phyloP scores from a whole-genome alignment of 2,888 invertebrate species.

The Epiperipatus broadwayi region DNA sequence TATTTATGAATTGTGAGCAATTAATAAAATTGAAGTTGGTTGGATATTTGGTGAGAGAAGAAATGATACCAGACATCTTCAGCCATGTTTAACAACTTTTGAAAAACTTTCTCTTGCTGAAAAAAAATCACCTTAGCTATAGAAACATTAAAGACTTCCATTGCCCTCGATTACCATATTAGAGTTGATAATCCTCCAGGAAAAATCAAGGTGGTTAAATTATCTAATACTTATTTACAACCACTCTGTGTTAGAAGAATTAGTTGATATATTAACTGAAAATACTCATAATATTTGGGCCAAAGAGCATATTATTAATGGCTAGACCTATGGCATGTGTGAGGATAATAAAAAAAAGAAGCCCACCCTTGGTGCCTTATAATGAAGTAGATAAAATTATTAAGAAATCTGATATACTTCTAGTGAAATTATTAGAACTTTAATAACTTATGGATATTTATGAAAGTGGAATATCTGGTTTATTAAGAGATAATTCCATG shows the following conservation, averaged over 20 bases:
- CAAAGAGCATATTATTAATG: conserved; percentile 84
- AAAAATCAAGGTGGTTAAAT: conserved; percentile 69
- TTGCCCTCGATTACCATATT: conserved; percentile 90
- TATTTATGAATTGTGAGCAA: conserved; percentile 98
- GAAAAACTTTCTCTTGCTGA: conserved; percentile 81
- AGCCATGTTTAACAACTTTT: conserved; percentile 90
- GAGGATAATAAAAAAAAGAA: conserved; percentile 63
- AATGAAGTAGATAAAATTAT: conserved; percentile 90
- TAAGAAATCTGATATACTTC: conserved; percentile 84
- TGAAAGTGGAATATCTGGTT: too few species aligned
- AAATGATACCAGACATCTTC: conserved; percentile 69
- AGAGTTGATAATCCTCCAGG: conserved; percentile 81
- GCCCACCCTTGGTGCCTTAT: conserved; percentile 93
- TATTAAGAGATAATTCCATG: too few species aligned
- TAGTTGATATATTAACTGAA: conserved; percentile 87
- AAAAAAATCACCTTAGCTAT: conserved; percentile 80
- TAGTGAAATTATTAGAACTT: conserved; percentile 84
- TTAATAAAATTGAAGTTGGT: conserved; percentile 95
- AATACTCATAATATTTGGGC: conserved; percentile 99
- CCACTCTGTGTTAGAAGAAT: too few species aligned
- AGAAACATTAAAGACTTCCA: conserved; percentile 83
- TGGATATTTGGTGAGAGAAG: conserved; percentile 85
- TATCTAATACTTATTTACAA: too few species aligned
- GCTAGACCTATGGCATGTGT: conserved; percentile 94
- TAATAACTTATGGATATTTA: conserved; percentile 92